Percentiles rank a stretch among this genome's conserved stretches.
Evolutionary conservation across 2,113 vertebrate species (phyloP).

Genomic region (Alces alces): DNA sequence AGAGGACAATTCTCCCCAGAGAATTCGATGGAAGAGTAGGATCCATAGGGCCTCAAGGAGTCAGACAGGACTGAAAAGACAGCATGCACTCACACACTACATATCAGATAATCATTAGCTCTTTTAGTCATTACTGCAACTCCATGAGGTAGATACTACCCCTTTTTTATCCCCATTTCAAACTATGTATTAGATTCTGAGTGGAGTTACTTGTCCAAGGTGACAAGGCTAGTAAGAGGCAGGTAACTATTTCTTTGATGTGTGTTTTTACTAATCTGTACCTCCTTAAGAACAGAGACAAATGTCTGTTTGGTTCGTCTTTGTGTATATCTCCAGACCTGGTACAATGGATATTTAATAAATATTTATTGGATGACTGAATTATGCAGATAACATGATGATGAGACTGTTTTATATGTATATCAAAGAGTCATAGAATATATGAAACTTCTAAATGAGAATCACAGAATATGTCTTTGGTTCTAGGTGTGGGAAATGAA

Average conservation of each 20-base stretch:
- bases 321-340: not conserved
- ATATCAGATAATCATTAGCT: conserved; percentile 11
- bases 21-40: not conserved
- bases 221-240: not conserved
- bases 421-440: not conserved
- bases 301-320: not conserved
- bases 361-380: not conserved
- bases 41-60: not conserved
- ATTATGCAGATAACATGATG: not conserved
- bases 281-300: not conserved
- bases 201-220: not conserved
- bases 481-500: not conserved
- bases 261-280: not conserved
- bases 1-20: not conserved
- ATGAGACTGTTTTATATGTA: not conserved
- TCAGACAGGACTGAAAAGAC: not conserved
- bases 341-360: not conserved
- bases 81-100: not conserved
- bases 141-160: not conserved
- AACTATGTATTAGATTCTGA: not conserved
- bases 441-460: not conserved
- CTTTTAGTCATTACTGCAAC: not conserved
- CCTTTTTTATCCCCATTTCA: not conserved
- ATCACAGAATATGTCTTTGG: not conserved
- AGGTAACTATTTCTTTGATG: not conserved